Conservation (phyloP, 2,113 vertebrate genomes). For the Microcebus jonahi region DNA sequence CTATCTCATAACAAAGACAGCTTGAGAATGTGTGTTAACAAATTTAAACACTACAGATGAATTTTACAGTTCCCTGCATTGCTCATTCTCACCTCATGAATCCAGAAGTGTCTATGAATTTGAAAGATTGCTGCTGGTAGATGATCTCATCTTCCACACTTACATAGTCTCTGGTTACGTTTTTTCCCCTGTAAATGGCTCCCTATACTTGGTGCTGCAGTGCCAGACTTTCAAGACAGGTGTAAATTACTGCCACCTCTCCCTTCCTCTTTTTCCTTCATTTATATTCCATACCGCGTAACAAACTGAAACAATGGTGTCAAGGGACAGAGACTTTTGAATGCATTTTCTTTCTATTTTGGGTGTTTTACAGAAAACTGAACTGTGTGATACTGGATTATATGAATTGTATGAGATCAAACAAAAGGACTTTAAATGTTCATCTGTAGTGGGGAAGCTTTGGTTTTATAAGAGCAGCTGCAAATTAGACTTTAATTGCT, state of each 20-base stretch:
- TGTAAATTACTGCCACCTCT: constrained; percentile 61
- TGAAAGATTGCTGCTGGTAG: constrained; percentile 76
- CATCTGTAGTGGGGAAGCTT: constrained; percentile 51
- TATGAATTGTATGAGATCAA: constrained; percentile 1
- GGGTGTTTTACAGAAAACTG: constrained; percentile 38
- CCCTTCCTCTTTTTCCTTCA: constrained; percentile 54
- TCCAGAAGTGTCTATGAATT: constrained; percentile 82
- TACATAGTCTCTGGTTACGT: constrained; percentile 81
- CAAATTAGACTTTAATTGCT: constrained; percentile 77
- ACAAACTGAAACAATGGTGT: not conserved
- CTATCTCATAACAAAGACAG: constrained; percentile 71
- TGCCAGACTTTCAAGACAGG: constrained; percentile 79
- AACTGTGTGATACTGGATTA: constrained; percentile 25
- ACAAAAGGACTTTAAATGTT: constrained; percentile 51
- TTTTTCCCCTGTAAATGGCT: constrained; percentile 77
- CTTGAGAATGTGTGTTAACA: constrained; percentile 75
- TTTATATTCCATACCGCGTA: constrained; percentile 65
- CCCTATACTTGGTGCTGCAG: constrained; percentile 53
- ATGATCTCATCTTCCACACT: constrained; percentile 85
- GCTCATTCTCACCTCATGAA: constrained; percentile 84
- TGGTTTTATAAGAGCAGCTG: constrained; percentile 71
- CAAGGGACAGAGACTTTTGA: constrained; percentile 15
- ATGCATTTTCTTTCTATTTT: constrained; percentile 52
- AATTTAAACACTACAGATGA: constrained; percentile 79
- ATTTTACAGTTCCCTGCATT: constrained; percentile 78